Percentiles rank a stretch among this genome's conserved stretches.
Evolutionary conservation across 2,113 vertebrate genomes (phyloP).

Genomic region (Oceanites oceanicus): DNA sequence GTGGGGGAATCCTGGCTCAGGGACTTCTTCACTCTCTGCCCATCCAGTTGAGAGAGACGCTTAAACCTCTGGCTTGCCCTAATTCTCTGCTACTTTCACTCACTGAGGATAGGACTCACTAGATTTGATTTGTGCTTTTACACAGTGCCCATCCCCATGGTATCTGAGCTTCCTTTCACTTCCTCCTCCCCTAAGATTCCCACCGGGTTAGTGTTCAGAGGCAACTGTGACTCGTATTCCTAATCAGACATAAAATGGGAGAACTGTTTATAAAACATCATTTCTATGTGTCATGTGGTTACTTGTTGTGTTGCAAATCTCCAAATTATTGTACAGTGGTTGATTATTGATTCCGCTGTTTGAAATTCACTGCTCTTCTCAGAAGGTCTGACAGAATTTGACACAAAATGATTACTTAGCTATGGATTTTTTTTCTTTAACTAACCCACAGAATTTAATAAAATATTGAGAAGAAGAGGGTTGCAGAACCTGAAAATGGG

Average conservation of each 20-base stretch:
- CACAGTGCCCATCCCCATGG: neutral
- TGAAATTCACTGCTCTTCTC: slow-evolving; percentile 10
- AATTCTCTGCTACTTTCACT: neutral
- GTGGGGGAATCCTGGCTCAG: neutral
- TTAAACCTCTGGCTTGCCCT: neutral
- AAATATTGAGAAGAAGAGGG: neutral
- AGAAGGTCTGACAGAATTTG: neutral
- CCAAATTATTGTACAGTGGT: neutral
- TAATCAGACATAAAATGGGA: neutral
- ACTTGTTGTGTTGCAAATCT: neutral
- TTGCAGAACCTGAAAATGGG: neutral
- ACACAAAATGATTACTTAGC: neutral
- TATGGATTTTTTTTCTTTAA: neutral
- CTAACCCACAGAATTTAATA: neutral
- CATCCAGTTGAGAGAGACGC: neutral
- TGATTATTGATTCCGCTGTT: neutral
- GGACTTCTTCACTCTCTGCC: neutral
- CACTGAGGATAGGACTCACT: neutral
- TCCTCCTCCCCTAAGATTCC: neutral
- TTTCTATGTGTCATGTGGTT: neutral
- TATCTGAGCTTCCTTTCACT: neutral
- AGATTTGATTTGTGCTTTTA: neutral
- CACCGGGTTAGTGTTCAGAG: neutral
- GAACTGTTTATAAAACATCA: neutral
- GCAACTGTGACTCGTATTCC: neutral